Evolutionary conservation across 2,888 invertebrate genomes (phyloP), one percentile per base, ranked within the genome.

Genomic region (Acleris laterana): DNA sequence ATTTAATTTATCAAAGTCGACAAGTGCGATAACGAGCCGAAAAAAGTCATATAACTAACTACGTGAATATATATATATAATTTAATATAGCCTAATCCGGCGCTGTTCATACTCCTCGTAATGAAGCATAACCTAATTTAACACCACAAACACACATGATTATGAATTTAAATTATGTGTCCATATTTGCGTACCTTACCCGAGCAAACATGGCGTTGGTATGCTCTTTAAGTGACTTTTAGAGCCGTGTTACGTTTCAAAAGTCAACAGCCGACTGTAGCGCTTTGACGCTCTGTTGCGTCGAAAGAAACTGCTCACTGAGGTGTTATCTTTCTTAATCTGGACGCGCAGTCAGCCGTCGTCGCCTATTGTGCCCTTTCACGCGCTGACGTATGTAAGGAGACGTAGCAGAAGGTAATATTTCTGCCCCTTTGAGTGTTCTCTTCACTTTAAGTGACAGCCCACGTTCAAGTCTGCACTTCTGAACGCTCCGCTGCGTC

Each of bases 241-340:
- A 61, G 48, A 61, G 46, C 55, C 50, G 73, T 63, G 64, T 66
- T 73, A 71, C 74, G 74, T 80, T 81, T 83, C 81, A 82, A 78
- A 84, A 80, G 82, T 83, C 77, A 79, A 78, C 80, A 78, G 69
- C 73, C 72, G 71, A 72, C 70, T 69, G 74, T 69, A 66, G 70
- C 58, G 72, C 83, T 82, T 85, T 84, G 79, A 83, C 77, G 78
- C 72, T 66, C 57, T 46, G 76, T 72, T 73, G 71, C 79, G 79
- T 77, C 72, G 77, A 73, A 77, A 79, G 75, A 76, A 71, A 74
- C 77, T 75, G 74, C 75, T 76, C 69, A 78, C 75, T 79, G 72
- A 80, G 79, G 84, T 79, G 86, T 89, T 88, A 87, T 88, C 87
- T 88, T 86, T 88, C 87, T 88, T 86, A 87, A 89, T 88, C 88